Conservation (phyloP, 2,888 invertebrate species). For the Clitarchus hookeri region DNA sequence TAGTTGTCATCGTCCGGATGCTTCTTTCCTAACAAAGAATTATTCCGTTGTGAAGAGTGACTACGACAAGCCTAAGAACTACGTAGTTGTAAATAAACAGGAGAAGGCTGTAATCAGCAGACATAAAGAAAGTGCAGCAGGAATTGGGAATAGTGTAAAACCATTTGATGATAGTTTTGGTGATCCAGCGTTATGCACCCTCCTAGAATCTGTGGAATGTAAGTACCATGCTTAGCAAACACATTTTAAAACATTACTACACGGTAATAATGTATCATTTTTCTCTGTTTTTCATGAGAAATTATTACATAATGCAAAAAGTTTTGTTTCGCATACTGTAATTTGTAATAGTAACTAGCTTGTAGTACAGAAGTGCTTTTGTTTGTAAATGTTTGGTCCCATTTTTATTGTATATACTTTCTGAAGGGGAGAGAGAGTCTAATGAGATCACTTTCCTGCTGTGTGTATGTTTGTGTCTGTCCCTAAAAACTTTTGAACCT, state of each 20-base stretch:
- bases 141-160: not conserved
- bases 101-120: not conserved
- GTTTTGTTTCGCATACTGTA: no score
- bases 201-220: not conserved
- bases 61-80: not conserved
- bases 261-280: not conserved
- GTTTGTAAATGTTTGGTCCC: no score
- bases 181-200: not conserved
- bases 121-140: not conserved
- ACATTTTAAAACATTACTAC: not conserved
- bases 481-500: no score
- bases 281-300: no score
- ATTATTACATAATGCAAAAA: no score
- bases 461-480: no score
- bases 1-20: not conserved
- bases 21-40: not conserved
- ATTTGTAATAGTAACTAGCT: no score
- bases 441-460: no score
- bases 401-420: no score
- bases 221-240: not conserved
- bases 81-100: not conserved
- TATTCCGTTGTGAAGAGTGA: not conserved
- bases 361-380: no score
- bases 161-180: conserved; percentile 8
- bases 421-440: no score